Evolutionary conservation across 1,140 invertebrate genomes (phyloP), one percentile per base, ranked within the genome.

Genomic region (Drosophila funebris): DNA sequence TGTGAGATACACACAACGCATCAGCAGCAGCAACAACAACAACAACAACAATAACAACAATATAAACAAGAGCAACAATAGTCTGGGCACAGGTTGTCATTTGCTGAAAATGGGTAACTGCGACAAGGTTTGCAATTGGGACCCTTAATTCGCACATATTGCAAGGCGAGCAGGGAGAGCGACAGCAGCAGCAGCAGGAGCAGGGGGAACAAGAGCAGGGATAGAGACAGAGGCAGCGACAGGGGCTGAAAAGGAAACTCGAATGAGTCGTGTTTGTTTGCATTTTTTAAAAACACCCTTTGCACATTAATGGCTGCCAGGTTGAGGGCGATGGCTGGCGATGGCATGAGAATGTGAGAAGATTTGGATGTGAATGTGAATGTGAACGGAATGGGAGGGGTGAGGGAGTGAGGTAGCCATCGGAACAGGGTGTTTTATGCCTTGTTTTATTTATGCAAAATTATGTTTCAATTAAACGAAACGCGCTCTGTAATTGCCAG

Each of bases 401-500:
- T 20, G 50, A 33, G 43, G 24, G n/a, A n/a, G 22, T 39, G 56
- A 8, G 24, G 44, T 4, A 13, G 44, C 62, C 68, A 83, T 83
- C 52, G 68, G 66, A 80, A 79, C 76, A 90, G 78, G 78, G 82
- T 90, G 87, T 88, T 90, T 90, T 81, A 90, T 90, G 83, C 88
- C 66, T 83, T 76, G 83, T 89, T 88, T 88, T 88, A 88, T 88
- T 88, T 88, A 88, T 88, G 83, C 83, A 88, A 90, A 90, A 90
- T 90, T 90, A 90, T 90, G 88, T 90, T 90, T 90, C 88, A 90
- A 90, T 90, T 90, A 89, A 90, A 84, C 69, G 73, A 54, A 89
- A 80, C 80, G 81, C 73, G 80, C 70, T 27, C 41, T 70, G 84
- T 89, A 84, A 89, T 89, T 89, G 80, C 73, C 67, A 78, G 64